phyloP scores from a whole-genome alignment of 2,888 invertebrate genomes.

The Ormyrus thymus region DNA sequence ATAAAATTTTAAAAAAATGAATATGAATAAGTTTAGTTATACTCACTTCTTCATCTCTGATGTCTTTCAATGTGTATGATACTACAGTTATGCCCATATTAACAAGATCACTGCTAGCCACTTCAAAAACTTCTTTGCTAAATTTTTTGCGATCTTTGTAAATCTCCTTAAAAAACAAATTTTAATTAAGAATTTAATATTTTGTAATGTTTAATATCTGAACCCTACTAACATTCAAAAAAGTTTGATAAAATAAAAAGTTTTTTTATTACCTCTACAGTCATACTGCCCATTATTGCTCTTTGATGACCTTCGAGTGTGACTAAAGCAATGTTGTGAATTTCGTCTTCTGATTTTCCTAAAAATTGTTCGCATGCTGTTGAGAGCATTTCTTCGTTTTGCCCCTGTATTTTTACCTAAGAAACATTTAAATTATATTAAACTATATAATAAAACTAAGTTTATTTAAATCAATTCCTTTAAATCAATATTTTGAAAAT shows the following conservation, averaged over 20 bases:
- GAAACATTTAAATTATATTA: neutral
- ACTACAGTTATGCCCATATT: constrained; percentile 98
- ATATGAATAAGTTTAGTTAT: constrained; percentile 4
- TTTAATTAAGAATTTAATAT: neutral
- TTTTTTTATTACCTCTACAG: constrained; percentile 82
- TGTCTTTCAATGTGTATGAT: constrained; percentile 95
- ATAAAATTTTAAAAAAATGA: constrained; percentile 11
- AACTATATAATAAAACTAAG: neutral
- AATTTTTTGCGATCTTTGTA: constrained; percentile 97
- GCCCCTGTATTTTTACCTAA: constrained; percentile 91
- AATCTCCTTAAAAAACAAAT: constrained; percentile 80
- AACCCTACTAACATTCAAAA: too few relatives aligned
- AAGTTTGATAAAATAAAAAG: neutral
- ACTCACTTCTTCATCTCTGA: constrained; percentile 94
- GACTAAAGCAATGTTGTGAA: constrained; percentile 92
- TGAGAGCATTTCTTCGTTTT: constrained; percentile 91
- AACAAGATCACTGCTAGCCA: constrained; percentile 94
- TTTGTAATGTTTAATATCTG: too few relatives aligned
- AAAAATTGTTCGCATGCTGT: constrained; percentile 96
- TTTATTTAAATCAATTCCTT: constrained; percentile 1
- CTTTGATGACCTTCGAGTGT: constrained; percentile 95
- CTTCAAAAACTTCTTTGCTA: constrained; percentile 95
- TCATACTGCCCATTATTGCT: constrained; percentile 98
- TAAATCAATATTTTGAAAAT: too few relatives aligned
- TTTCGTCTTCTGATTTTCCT: constrained; percentile 90